A percentile compares a stretch with the other conserved stretches of the same genome.
phyloP scores from a whole-genome alignment of 1,140 invertebrate genomes.

The Drosophila biarmipes region DNA sequence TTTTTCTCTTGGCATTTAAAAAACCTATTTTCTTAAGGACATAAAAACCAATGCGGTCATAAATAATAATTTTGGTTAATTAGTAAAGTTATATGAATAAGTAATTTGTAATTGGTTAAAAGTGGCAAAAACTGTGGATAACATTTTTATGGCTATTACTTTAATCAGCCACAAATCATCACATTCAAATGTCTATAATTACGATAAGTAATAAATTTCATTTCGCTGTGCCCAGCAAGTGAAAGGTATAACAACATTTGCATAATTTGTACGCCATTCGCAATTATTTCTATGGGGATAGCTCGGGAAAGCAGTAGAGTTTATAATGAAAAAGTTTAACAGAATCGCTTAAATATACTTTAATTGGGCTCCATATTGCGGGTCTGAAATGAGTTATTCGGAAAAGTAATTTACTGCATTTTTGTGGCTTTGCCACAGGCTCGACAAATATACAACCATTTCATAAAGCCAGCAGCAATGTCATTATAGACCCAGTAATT shows the following conservation, averaged over 20 bases:
- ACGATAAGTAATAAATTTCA: not conserved
- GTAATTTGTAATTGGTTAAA: not conserved
- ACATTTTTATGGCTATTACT: not conserved
- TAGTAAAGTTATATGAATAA: no score
- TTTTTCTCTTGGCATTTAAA: no score
- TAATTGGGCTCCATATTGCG: slow-evolving; percentile 29
- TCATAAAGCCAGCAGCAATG: slow-evolving; percentile 5
- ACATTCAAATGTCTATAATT: slow-evolving; percentile 14
- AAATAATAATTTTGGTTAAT: not conserved
- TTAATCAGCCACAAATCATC: slow-evolving; percentile 14
- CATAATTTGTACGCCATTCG: slow-evolving; percentile 15
- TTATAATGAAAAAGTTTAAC: slow-evolving; percentile 2
- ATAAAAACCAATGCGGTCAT: not conserved
- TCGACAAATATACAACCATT: slow-evolving; percentile 12
- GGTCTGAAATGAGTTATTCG: slow-evolving; percentile 35
- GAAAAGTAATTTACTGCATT: slow-evolving; percentile 44
- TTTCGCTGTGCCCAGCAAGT: slow-evolving; percentile 5
- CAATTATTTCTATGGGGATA: slow-evolving; percentile 12
- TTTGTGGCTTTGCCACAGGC: slow-evolving; percentile 34
- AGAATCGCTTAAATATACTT: slow-evolving; percentile 3
- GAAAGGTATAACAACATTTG: slow-evolving; percentile 12
- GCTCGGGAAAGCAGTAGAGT: not conserved
- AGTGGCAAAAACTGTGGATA: not conserved
- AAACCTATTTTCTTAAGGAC: no score
- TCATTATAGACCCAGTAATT: slow-evolving; percentile 6